Percentiles rank a stretch among this genome's conserved stretches.
Conservation (phyloP, 1,140 invertebrate species). For the fruit fly (Drosophila melanogaster) region Release_6_plus_ISO1_MT NT_033779.5:4849001-4849500, state of each 20-base stretch:
- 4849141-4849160: slow-evolving; percentile 10
- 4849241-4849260: slow-evolving; percentile 29
- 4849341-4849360: slow-evolving; percentile 33
- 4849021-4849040: slow-evolving; percentile 32
- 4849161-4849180: slow-evolving; percentile 1
- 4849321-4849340: slow-evolving; percentile 24
- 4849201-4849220: slow-evolving; percentile 3
- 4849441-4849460: slow-evolving; percentile 9
- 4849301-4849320: slow-evolving; percentile 49
- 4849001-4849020: slow-evolving; percentile 61
- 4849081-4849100: slow-evolving; percentile 10
- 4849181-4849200: slow-evolving; percentile 19
- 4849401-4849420: background rate
- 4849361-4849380: slow-evolving; percentile 16
- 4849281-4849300: slow-evolving; percentile 56
- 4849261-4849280: slow-evolving; percentile 46
- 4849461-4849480: slow-evolving; percentile 47
- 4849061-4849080: background rate
- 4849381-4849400: slow-evolving; percentile 19
- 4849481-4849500: slow-evolving; percentile 21
- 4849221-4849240: background rate
- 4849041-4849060: slow-evolving; percentile 13
- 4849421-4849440: background rate
- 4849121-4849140: slow-evolving; percentile 70
- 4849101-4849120: slow-evolving; percentile 35